Conservation (phyloP, 2,113 vertebrate genomes). For the Spea bombifrons region DNA sequence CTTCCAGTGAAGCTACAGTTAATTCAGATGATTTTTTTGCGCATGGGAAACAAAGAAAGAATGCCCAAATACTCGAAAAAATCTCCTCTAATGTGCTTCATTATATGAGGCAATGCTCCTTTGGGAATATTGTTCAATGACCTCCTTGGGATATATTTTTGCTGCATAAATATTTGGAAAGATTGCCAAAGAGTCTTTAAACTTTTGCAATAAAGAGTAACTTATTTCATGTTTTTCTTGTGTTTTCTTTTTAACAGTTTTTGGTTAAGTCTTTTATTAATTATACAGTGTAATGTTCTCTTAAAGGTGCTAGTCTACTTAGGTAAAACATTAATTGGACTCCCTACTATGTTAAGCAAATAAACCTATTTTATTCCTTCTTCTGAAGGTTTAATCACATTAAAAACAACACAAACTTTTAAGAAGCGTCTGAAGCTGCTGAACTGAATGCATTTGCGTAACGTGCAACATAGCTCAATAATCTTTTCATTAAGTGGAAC, state of each 20-base stretch:
- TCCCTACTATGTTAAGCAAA: too few relatives aligned
- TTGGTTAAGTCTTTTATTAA: neutral
- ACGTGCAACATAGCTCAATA: too few relatives aligned
- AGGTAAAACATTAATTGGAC: too few relatives aligned
- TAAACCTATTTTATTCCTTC: too few relatives aligned
- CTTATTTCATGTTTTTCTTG: neutral
- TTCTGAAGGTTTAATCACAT: too few relatives aligned
- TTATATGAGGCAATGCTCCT: conserved; percentile 21
- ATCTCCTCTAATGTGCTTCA: conserved; percentile 10
- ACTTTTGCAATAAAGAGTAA: neutral
- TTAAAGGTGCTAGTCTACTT: too few relatives aligned
- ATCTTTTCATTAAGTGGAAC: too few relatives aligned
- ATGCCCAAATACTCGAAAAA: conserved; percentile 1
- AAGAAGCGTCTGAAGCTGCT: too few relatives aligned
- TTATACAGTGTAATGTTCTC: too few relatives aligned
- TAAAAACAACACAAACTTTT: too few relatives aligned
- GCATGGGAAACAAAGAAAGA: conserved; percentile 9
- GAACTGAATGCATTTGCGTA: too few relatives aligned
- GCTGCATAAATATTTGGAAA: conserved; percentile 10
- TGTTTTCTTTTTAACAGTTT: neutral
- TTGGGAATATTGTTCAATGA: conserved; percentile 1
- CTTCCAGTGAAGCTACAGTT: neutral
- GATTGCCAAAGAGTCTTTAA: conserved; percentile 5
- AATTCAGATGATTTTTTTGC: conserved; percentile 5
- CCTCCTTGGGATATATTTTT: conserved; percentile 14